Percentiles rank a stretch among this genome's conserved stretches.
Evolutionary conservation across 2,113 vertebrate genomes (phyloP).

Genomic region (Indicator indicator): DNA sequence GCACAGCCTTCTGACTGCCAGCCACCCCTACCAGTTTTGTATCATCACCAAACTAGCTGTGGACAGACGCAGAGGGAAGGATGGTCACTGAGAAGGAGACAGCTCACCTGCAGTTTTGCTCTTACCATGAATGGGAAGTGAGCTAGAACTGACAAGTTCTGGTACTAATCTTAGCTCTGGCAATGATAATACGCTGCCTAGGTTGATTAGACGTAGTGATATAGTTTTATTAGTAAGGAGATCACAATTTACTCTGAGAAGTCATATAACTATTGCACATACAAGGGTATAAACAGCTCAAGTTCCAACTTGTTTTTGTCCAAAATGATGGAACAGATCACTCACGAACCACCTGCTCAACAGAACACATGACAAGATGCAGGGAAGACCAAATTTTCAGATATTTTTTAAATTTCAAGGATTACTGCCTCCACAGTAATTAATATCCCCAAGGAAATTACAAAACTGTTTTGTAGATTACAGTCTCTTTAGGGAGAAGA

Average conservation of each 20-base stretch:
- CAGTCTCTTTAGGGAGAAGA: neutral
- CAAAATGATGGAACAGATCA: neutral
- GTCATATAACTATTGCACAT: accelerated
- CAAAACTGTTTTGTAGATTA: neutral
- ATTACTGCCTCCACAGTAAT: neutral
- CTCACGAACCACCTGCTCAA: neutral
- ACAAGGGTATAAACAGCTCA: neutral
- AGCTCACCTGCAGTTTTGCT: neutral
- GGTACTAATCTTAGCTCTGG: neutral
- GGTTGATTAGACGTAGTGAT: neutral
- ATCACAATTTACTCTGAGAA: neutral
- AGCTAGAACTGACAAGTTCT: neutral
- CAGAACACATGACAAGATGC: neutral
- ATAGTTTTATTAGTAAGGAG: neutral
- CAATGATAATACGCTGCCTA: neutral
- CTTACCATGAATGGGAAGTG: neutral
- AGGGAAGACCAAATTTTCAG: neutral
- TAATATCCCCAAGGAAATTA: neutral
- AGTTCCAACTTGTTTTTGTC: neutral
- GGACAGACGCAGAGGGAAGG: accelerated
- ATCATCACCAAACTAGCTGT: neutral
- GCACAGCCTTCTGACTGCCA: too few species aligned
- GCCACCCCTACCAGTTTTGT: neutral
- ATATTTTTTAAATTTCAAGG: neutral
- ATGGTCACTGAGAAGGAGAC: accelerated